These are phyloP conservation scores for Tenebrio molitor DNA, from an alignment of 1,140 invertebrate genomes.

Conservation along the genomic window DNA sequence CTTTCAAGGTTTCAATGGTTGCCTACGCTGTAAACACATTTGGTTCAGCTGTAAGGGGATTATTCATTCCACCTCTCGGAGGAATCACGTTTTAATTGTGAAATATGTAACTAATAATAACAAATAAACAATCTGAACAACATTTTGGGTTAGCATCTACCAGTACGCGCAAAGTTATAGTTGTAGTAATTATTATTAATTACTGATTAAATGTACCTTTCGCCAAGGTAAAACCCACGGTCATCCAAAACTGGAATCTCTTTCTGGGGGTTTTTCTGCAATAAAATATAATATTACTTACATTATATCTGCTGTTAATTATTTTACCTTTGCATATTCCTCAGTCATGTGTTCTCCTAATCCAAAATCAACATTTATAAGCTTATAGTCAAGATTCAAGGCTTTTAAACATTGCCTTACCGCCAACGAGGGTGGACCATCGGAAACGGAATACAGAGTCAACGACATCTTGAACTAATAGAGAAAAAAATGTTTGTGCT, in stretches of 20 bases:
- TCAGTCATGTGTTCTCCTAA: constrained; percentile 79
- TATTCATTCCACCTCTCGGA: no score
- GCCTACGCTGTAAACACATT: no score
- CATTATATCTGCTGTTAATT: constrained; percentile 16
- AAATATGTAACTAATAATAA: no score
- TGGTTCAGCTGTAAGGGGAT: no score
- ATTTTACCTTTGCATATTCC: constrained; percentile 77
- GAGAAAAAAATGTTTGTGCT: background rate
- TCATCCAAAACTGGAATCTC: constrained; percentile 84
- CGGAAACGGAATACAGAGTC: constrained; percentile 80
- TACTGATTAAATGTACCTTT: constrained; percentile 69
- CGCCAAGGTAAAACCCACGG: constrained; percentile 78
- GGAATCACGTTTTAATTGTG: no score
- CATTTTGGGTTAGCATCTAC: no score
- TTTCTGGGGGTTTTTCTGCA: constrained; percentile 84
- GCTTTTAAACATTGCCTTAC: constrained; percentile 77
- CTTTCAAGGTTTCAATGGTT: no score
- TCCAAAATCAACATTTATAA: constrained; percentile 77
- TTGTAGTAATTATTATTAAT: constrained; percentile 6
- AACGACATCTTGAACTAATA: constrained; percentile 62
- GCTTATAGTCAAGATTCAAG: constrained; percentile 74
- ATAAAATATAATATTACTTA: background rate
- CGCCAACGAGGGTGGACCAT: constrained; percentile 81
- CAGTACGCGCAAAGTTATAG: constrained; percentile 10
- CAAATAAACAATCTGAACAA: no score